Conservation (phyloP, 1,140 invertebrate genomes). For the Harpegnathos saltator region DNA sequence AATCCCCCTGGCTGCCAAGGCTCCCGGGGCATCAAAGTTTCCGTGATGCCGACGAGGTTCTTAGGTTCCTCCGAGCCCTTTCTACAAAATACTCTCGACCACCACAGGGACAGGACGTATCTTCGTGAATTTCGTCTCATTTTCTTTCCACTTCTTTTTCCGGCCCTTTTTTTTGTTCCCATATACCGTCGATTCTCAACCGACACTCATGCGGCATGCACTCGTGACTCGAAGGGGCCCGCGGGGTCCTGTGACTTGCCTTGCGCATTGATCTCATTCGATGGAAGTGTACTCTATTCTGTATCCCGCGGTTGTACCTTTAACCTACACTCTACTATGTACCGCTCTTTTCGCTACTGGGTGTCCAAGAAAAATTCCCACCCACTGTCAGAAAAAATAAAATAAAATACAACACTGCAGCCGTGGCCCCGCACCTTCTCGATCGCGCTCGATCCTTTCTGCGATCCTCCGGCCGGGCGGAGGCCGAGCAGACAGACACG, state of each 20-base stretch:
- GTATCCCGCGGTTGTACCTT: slow-evolving; percentile 37
- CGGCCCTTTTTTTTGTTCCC: neutral
- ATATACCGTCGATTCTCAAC: neutral
- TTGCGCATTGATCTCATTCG: slow-evolving; percentile 49
- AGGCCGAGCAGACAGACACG: slow-evolving; percentile 4
- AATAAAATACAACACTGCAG: slow-evolving; percentile 52
- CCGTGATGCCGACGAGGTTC: too few species aligned
- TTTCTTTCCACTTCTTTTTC: neutral
- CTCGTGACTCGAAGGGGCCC: slow-evolving; percentile 41
- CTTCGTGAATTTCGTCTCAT: neutral
- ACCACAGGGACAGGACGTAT: neutral
- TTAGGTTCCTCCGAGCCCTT: neutral
- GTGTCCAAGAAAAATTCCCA: slow-evolving; percentile 36
- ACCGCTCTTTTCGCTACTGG: slow-evolving; percentile 38
- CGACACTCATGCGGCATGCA: neutral
- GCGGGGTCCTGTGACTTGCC: slow-evolving; percentile 17
- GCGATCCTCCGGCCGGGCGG: neutral
- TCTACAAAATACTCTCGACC: neutral
- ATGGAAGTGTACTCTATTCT: slow-evolving; percentile 41
- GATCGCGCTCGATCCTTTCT: slow-evolving; percentile 46
- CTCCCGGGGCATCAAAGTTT: too few species aligned
- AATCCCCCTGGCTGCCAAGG: too few species aligned
- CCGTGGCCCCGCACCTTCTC: slow-evolving; percentile 14
- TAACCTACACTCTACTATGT: slow-evolving; percentile 42
- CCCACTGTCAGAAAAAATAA: slow-evolving; percentile 7